These are phyloP conservation scores for Taxidea taxus DNA, from an alignment of 2,113 vertebrate species.

Conservation along the genomic window DNA sequence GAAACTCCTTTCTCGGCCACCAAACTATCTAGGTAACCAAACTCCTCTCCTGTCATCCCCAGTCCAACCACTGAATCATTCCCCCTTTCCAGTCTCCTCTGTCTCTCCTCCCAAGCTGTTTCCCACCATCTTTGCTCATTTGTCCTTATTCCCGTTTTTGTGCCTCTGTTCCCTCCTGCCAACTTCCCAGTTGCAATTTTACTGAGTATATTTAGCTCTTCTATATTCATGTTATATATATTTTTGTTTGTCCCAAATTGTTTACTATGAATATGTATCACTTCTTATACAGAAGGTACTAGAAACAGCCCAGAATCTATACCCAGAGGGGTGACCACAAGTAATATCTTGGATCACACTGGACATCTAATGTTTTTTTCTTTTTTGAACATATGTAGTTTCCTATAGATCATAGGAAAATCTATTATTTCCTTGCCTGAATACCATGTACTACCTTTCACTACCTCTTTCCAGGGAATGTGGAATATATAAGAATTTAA, in stretches of 20 bases:
- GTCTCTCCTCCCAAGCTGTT: neutral
- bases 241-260: neutral
- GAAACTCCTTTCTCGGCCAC: neutral
- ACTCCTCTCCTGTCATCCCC: neutral
- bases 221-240: neutral
- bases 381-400: neutral
- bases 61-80: neutral
- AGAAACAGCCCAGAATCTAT: neutral
- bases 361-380: neutral
- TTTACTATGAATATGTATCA: neutral
- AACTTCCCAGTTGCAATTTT: neutral
- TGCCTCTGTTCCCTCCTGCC: neutral
- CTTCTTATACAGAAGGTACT: constrained; percentile 4
- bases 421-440: constrained; percentile 36
- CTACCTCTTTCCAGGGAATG: constrained; percentile 60
- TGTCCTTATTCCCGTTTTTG: no score
- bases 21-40: neutral
- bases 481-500: constrained; percentile 40
- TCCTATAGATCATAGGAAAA: constrained; percentile 40
- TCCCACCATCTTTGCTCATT: neutral
- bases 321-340: neutral
- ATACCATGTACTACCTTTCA: constrained; percentile 22
- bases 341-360: neutral
- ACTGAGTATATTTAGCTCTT: neutral
- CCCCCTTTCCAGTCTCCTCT: neutral